Evolutionary conservation across 2,888 invertebrate genomes (phyloP).

Genomic region (Linnaemya vulpina): DNA sequence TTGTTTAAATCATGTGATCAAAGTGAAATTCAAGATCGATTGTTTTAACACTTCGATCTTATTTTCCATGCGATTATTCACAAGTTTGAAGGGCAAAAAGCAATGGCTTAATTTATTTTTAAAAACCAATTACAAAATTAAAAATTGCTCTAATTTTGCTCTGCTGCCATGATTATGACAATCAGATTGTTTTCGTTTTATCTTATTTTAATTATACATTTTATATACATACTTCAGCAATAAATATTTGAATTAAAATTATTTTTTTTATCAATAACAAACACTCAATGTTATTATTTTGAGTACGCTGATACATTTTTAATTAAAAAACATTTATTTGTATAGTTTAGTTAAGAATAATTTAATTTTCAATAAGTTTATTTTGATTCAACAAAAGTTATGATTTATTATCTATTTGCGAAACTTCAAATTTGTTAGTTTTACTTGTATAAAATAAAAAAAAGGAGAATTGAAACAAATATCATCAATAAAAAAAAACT

Average conservation of each 20-base stretch:
- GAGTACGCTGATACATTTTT: conserved; percentile 2
- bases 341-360: conserved; percentile 57
- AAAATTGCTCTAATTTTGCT: too few relatives aligned
- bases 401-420: conserved; percentile 15
- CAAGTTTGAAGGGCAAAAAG: too few relatives aligned
- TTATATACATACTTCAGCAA: conserved; percentile 10
- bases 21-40: too few relatives aligned
- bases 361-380: conserved; percentile 50
- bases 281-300: conserved; percentile 16
- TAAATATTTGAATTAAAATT: conserved; percentile 22
- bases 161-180: too few relatives aligned
- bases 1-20: too few relatives aligned
- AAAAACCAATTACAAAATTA: not conserved
- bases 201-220: not conserved
- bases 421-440: conserved; percentile 38
- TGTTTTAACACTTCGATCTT: too few relatives aligned
- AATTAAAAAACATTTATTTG: conserved; percentile 30
- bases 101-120: not conserved
- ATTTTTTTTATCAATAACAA: conserved; percentile 11
- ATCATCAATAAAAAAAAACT: conserved; percentile 49
- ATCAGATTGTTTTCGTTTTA: not conserved
- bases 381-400: conserved; percentile 35
- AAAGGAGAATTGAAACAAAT: conserved; percentile 28
- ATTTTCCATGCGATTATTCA: too few relatives aligned
- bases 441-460: conserved; percentile 56